Percentiles rank a stretch among this genome's conserved stretches.
These are phyloP conservation scores for Octopus bimaculoides DNA, from an alignment of 1,140 invertebrate species.

Conservation along the genomic window DNA sequence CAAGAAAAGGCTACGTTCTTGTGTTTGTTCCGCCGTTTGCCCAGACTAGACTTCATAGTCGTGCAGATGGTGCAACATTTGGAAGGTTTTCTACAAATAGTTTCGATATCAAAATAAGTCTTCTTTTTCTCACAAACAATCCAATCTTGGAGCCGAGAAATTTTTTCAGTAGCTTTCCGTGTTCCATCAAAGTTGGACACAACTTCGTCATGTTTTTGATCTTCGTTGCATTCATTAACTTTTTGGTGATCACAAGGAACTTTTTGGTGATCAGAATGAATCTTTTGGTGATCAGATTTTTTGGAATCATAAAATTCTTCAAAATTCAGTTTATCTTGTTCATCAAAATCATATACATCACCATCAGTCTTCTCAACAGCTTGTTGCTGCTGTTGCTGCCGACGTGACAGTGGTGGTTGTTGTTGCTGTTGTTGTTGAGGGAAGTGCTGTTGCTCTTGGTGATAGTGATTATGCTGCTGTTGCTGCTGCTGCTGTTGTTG, in stretches of 20 bases:
- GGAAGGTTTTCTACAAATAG: not conserved
- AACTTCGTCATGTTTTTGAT: not conserved
- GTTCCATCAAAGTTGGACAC: not conserved
- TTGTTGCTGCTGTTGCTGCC: not conserved
- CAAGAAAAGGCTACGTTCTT: not conserved
- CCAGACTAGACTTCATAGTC: not conserved
- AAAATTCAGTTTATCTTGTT: not conserved
- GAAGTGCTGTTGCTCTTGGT: no score
- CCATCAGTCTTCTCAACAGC: not conserved
- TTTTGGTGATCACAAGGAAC: not conserved
- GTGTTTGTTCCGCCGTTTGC: not conserved
- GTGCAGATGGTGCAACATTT: not conserved
- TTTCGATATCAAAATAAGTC: not conserved
- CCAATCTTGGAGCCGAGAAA: not conserved
- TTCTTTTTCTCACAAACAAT: not conserved
- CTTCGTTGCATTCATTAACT: not conserved
- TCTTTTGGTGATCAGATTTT: not conserved
- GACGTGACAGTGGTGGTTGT: not conserved
- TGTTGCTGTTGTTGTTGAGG: no score
- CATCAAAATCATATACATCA: not conserved
- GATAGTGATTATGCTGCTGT: no score
- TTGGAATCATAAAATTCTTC: not conserved
- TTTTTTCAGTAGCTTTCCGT: not conserved
- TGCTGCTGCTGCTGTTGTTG: no score
- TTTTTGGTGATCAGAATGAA: not conserved